A percentile compares a stretch with the other conserved stretches of the same genome.
Evolutionary conservation across 1,140 invertebrate species (phyloP).

Genomic region (Macrostomum lignano): DNA sequence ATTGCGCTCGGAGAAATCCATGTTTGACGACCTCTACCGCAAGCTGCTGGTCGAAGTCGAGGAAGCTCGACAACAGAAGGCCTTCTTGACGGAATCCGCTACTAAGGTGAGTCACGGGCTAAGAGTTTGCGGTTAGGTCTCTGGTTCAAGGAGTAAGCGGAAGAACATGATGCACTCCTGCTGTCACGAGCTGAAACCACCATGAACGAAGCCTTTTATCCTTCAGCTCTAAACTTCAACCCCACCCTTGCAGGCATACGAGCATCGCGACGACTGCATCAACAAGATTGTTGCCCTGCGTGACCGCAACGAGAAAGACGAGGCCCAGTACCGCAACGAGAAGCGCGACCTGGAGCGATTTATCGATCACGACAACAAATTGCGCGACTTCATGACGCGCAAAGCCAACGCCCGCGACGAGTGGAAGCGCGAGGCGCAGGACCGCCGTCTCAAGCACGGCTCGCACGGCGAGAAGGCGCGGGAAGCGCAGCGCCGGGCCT

Average conservation of each 20-base stretch:
- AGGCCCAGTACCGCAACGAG: slow-evolving; percentile 33
- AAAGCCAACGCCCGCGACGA: slow-evolving; percentile 47
- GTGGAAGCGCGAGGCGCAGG: slow-evolving; percentile 42
- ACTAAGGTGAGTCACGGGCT: too few relatives aligned
- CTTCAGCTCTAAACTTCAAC: too few relatives aligned
- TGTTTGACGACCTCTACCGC: slow-evolving; percentile 43
- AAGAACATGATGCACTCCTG: too few relatives aligned
- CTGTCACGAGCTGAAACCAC: too few relatives aligned
- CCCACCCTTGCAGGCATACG: slow-evolving; percentile 43
- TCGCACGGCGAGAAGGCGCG: slow-evolving; percentile 1
- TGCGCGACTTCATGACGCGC: slow-evolving; percentile 44
- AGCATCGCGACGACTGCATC: slow-evolving; percentile 48
- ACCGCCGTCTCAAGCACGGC: slow-evolving; percentile 29
- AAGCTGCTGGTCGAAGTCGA: slow-evolving; percentile 38
- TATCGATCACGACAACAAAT: slow-evolving; percentile 45
- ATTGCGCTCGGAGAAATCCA: slow-evolving; percentile 38
- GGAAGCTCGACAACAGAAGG: slow-evolving; percentile 41
- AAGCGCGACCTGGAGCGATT: slow-evolving; percentile 49
- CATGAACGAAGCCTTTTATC: too few relatives aligned
- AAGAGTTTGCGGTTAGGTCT: too few relatives aligned
- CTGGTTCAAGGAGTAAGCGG: too few relatives aligned
- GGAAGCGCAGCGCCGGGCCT: not conserved
- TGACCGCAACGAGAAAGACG: slow-evolving; percentile 32
- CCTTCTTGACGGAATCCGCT: slow-evolving; percentile 46
- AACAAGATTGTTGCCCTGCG: slow-evolving; percentile 42